Percentiles rank a stretch among this genome's conserved stretches.
phyloP scores from a whole-genome alignment of 30 jellyfish, hydroid and myxozoan genomes.

The Aurelia sp. region DNA sequence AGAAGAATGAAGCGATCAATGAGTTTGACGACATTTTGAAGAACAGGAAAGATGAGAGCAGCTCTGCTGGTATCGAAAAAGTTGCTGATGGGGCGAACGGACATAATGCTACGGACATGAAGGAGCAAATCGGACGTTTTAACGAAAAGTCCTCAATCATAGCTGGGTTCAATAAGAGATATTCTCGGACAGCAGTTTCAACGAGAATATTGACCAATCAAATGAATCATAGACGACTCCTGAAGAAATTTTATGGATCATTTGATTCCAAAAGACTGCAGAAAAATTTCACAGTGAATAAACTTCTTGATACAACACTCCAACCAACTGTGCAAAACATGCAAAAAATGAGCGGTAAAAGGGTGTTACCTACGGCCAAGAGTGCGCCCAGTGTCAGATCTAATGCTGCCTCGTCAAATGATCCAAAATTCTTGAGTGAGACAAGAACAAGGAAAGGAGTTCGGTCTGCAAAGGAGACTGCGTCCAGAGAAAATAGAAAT shows the following conservation, averaged over 20 bases:
- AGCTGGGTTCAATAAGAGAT: slow-evolving; percentile 27
- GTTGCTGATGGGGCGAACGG: not conserved
- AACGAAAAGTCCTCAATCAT: slow-evolving; percentile 42
- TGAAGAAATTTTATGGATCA: slow-evolving; percentile 31
- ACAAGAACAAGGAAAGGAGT: too few relatives aligned
- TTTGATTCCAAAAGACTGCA: slow-evolving; percentile 8
- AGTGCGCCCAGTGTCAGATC: too few relatives aligned
- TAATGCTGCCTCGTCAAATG: too few relatives aligned
- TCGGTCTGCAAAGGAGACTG: too few relatives aligned
- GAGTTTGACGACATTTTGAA: too few relatives aligned
- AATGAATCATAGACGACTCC: slow-evolving; percentile 39
- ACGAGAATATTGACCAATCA: slow-evolving; percentile 16
- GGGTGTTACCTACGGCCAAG: too few relatives aligned
- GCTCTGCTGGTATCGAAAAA: not conserved
- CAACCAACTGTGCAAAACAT: too few relatives aligned
- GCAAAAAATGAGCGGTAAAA: too few relatives aligned
- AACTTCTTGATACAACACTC: not conserved
- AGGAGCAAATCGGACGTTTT: slow-evolving; percentile 3
- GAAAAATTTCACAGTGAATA: slow-evolving; percentile 27
- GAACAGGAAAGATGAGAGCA: too few relatives aligned
- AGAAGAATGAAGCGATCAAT: too few relatives aligned
- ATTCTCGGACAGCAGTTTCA: slow-evolving; percentile 31
- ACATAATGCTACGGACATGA: not conserved
- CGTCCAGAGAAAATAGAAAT: too few relatives aligned
- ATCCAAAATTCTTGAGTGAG: too few relatives aligned